These are phyloP conservation scores for Mactra quadrangularis DNA, from an alignment of 1,140 invertebrate genomes.

Conservation along the genomic window DNA sequence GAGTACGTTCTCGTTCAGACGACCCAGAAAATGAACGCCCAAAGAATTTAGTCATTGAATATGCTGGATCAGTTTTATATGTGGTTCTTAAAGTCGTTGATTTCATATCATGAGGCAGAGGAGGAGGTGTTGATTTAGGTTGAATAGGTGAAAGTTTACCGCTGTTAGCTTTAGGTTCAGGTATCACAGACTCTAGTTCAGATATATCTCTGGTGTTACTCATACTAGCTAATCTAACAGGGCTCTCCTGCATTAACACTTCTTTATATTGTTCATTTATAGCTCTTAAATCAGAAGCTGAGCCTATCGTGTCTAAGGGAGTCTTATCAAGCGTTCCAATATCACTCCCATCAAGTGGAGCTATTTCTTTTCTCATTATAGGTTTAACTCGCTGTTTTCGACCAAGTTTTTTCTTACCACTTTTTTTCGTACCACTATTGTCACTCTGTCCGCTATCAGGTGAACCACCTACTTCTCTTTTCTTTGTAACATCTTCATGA, in stretches of 20 bases:
- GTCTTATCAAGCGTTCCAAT: not conserved
- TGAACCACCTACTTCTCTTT: not conserved
- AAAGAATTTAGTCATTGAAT: slow-evolving; percentile 58
- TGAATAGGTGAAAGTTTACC: slow-evolving; percentile 65
- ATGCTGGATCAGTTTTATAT: slow-evolving; percentile 71
- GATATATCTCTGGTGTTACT: not conserved
- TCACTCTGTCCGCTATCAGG: not conserved
- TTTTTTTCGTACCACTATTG: not conserved
- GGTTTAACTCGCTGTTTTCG: slow-evolving; percentile 28
- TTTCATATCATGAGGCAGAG: slow-evolving; percentile 67
- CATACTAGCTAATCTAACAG: not conserved
- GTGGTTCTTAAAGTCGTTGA: slow-evolving; percentile 71
- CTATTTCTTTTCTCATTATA: slow-evolving; percentile 2
- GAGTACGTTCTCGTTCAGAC: slow-evolving; percentile 33
- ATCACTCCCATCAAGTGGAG: slow-evolving; percentile 33
- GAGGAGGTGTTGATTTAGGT: slow-evolving; percentile 69
- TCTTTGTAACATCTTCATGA: not conserved
- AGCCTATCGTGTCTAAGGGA: slow-evolving; percentile 55
- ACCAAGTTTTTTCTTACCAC: slow-evolving; percentile 24
- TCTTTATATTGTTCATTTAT: slow-evolving; percentile 60
- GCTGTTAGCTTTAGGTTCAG: slow-evolving; percentile 35
- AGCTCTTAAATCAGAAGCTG: slow-evolving; percentile 66
- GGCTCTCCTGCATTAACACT: slow-evolving; percentile 51
- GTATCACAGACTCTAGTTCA: slow-evolving; percentile 35
- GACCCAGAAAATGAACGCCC: slow-evolving; percentile 42